Evolutionary conservation across 2,888 invertebrate species (phyloP).

Genomic region (Cephus runcator): DNA sequence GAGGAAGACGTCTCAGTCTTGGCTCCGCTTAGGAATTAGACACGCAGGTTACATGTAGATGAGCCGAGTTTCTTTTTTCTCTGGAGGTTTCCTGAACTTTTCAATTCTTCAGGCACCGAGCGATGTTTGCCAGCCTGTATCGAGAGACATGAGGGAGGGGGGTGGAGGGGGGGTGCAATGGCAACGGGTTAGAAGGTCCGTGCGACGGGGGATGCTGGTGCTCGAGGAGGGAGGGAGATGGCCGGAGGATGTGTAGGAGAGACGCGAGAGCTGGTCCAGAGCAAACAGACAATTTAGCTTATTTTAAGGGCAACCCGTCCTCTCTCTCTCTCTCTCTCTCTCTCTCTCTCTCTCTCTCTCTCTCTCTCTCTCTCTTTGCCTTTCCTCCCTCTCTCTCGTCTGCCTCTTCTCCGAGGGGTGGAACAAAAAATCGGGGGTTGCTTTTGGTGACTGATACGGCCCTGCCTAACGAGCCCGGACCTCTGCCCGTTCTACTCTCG

Average conservation of each 20-base stretch:
- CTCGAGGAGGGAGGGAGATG: constrained; percentile 15
- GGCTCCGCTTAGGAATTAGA: background rate
- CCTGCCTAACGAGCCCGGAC: constrained; percentile 58
- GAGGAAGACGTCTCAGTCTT: background rate
- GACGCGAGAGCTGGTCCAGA: constrained; percentile 39
- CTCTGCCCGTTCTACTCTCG: constrained; percentile 48
- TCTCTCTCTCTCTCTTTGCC: constrained; percentile 12
- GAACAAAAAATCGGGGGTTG: constrained; percentile 49
- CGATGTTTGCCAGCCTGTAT: background rate
- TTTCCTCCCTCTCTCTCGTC: background rate
- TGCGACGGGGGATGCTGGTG: background rate
- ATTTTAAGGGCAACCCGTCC: constrained; percentile 43
- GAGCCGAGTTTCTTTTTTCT: background rate
- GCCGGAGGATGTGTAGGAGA: constrained; percentile 20
- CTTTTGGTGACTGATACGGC: constrained; percentile 54
- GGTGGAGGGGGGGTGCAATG: background rate
- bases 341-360: constrained; percentile 8
- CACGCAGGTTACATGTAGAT: background rate
- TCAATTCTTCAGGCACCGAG: background rate
- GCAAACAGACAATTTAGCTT: constrained; percentile 60
- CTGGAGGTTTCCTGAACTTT: background rate
- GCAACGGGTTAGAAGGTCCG: background rate
- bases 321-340: constrained; percentile 14
- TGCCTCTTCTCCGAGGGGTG: constrained; percentile 26
- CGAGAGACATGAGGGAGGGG: background rate